These are phyloP conservation scores for Mergus octosetaceus DNA, from an alignment of 2,797 vertebrate genomes.

Conservation along the genomic window DNA sequence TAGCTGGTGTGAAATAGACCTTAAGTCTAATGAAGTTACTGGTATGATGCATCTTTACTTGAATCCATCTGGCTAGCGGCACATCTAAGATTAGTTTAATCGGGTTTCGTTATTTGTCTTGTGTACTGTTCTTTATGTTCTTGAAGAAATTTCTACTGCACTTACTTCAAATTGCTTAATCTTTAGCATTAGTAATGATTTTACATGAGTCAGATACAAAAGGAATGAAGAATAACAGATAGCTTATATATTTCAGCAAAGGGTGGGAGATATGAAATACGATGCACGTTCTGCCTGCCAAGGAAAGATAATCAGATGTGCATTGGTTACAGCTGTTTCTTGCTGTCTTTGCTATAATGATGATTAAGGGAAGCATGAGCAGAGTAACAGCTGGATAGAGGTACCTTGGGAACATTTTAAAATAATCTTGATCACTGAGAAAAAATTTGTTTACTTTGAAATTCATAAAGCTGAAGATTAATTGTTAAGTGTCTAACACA, in stretches of 20 bases:
- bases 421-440: constrained; percentile 4
- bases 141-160: background rate
- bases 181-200: constrained; percentile 12
- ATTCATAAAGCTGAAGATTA: constrained; percentile 19
- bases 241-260: constrained; percentile 54
- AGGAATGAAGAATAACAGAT: constrained; percentile 49
- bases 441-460: constrained; percentile 61
- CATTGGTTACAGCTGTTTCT: constrained; percentile 66
- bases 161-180: constrained; percentile 35
- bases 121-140: background rate
- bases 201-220: constrained; percentile 2
- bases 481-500: background rate
- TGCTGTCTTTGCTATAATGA: constrained; percentile 41
- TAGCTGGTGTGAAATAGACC: background rate
- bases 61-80: background rate
- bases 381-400: constrained; percentile 48
- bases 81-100: background rate
- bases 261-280: constrained; percentile 54
- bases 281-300: constrained; percentile 23
- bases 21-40: background rate
- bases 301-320: constrained; percentile 60
- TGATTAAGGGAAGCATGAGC: constrained; percentile 51
- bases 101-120: background rate
- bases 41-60: background rate
- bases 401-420: constrained; percentile 54